Conservation (phyloP, 2,113 vertebrate species). For the Calypte anna region DNA sequence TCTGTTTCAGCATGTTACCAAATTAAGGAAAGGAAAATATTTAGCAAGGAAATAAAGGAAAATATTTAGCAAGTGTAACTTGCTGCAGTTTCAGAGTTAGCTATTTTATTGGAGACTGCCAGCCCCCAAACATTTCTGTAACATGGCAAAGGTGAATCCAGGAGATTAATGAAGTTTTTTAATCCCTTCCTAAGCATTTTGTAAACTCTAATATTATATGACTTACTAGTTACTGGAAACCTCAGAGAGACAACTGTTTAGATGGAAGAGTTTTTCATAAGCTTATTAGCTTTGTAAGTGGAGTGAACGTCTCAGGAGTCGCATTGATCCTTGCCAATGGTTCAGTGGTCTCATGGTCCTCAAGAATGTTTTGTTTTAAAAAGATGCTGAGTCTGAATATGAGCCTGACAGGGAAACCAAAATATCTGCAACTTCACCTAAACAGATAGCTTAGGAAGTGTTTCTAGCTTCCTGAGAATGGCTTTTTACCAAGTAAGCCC, state of each 20-base stretch:
- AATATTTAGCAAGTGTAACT: background rate
- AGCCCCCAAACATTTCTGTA: background rate
- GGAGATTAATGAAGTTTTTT: slow-evolving; percentile 43
- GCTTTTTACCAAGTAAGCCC: background rate
- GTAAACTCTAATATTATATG: slow-evolving; percentile 1
- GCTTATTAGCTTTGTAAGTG: slow-evolving; percentile 6
- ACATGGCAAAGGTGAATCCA: background rate
- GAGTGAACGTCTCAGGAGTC: background rate
- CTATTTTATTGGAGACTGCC: background rate
- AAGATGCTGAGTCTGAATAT: background rate
- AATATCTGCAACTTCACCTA: background rate
- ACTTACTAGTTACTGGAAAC: slow-evolving; percentile 4
- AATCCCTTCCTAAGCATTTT: slow-evolving; percentile 39
- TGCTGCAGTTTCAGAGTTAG: background rate
- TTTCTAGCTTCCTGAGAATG: background rate
- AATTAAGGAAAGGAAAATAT: background rate
- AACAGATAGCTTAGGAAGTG: background rate
- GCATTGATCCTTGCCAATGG: slow-evolving; percentile 18
- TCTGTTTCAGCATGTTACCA: background rate
- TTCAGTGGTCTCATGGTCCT: background rate
- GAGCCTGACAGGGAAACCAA: background rate
- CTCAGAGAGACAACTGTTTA: background rate
- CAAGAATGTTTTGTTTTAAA: background rate
- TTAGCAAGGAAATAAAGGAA: background rate
- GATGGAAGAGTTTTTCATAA: slow-evolving; percentile 33